phyloP scores from a whole-genome alignment of 2,113 vertebrate genomes.

The Myocastor coypus region DNA sequence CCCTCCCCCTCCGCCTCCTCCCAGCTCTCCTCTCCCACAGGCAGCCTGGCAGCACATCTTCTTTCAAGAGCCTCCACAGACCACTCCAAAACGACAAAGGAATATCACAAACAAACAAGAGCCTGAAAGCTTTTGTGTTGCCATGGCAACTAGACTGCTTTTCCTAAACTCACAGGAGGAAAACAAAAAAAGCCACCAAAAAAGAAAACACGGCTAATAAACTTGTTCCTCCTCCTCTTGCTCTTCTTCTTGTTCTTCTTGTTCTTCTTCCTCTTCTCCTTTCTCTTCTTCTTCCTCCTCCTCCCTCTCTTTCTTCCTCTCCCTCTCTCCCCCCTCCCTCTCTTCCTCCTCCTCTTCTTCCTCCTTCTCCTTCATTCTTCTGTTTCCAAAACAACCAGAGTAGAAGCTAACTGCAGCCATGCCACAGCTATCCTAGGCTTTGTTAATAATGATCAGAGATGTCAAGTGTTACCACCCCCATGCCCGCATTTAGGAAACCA shows the following conservation, averaged over 20 bases:
- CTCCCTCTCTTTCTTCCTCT: constrained; percentile 64
- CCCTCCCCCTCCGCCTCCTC: background rate
- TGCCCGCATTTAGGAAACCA: background rate
- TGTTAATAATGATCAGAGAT: background rate
- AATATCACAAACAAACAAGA: constrained; percentile 82
- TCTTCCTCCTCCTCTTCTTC: constrained; percentile 24
- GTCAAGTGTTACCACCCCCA: background rate
- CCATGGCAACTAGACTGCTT: constrained; percentile 84
- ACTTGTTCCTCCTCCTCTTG: constrained; percentile 70
- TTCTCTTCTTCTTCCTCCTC: constrained; percentile 63
- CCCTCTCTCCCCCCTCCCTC: background rate
- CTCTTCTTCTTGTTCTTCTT: constrained; percentile 65
- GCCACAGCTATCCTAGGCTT: background rate
- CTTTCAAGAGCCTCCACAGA: constrained; percentile 81
- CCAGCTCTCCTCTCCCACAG: constrained; percentile 5
- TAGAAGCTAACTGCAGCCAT: background rate
- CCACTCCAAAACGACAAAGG: constrained; percentile 83
- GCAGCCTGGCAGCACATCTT: constrained; percentile 69
- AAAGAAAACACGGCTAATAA: constrained; percentile 80
- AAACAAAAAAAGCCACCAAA: constrained; percentile 78
- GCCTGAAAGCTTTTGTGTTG: constrained; percentile 80
- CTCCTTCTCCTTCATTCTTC: constrained; percentile 67
- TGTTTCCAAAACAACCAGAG: background rate
- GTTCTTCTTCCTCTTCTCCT: constrained; percentile 69
- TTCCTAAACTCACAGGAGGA: constrained; percentile 75